Percentiles rank a stretch among this genome's conserved stretches.
These are phyloP conservation scores for Meandrina meandrites DNA, from an alignment of 92 coral and sea anemone species.

Conservation along the genomic window DNA sequence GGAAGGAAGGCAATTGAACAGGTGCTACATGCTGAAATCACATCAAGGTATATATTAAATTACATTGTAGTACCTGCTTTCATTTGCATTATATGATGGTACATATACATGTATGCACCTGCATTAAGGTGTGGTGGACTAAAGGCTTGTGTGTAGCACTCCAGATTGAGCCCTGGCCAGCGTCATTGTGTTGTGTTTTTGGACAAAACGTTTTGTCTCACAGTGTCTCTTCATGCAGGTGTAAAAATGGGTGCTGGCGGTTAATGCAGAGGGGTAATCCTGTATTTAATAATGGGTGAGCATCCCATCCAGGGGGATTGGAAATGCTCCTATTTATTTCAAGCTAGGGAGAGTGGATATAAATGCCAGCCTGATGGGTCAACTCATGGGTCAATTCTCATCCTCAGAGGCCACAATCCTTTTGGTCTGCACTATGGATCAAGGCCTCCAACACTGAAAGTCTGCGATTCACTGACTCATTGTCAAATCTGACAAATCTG, in stretches of 20 bases:
- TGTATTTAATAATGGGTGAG: too few species aligned
- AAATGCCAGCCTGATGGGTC: neutral
- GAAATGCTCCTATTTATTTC: neutral
- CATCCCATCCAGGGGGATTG: neutral
- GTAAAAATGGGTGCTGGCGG: neutral
- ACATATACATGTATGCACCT: neutral
- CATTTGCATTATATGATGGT: neutral
- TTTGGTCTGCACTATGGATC: too few species aligned
- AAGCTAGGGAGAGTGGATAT: neutral
- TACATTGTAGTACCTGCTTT: neutral
- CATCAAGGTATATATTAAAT: slow-evolving; percentile 64
- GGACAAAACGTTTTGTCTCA: neutral
- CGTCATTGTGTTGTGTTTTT: neutral
- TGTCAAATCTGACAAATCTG: too few species aligned
- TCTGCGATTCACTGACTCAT: too few species aligned
- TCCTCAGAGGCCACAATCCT: too few species aligned
- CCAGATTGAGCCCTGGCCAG: neutral
- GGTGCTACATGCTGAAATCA: slow-evolving; percentile 96
- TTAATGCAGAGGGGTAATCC: neutral
- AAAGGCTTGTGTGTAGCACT: neutral
- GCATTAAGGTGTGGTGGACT: neutral
- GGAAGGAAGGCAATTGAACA: slow-evolving; percentile 95
- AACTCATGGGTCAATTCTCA: too few species aligned
- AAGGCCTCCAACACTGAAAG: too few species aligned
- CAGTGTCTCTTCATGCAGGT: too few species aligned